Conservation (phyloP, 2,797 vertebrate species). For the Cyprinella venusta region DNA sequence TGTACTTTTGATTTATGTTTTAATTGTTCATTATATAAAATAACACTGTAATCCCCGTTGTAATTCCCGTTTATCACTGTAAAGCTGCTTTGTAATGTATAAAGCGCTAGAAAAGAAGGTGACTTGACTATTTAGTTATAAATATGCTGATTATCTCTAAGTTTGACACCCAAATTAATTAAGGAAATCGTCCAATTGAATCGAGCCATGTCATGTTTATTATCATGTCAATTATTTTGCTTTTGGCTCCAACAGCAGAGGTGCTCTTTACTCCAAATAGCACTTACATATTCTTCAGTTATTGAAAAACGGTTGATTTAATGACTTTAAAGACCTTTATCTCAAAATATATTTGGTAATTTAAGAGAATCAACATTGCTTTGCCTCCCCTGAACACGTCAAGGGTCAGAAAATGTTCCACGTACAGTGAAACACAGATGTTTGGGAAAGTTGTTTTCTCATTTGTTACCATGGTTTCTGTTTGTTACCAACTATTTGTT, state of each 20-base stretch:
- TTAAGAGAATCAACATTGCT: neutral
- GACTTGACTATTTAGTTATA: neutral
- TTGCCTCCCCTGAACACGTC: neutral
- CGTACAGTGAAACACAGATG: neutral
- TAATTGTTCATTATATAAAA: neutral
- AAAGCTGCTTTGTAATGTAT: neutral
- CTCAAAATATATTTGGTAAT: neutral
- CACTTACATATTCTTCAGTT: neutral
- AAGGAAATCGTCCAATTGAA: neutral
- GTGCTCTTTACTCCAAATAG: neutral
- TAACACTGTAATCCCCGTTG: too few relatives aligned
- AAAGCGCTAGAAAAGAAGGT: neutral
- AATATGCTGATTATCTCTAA: neutral
- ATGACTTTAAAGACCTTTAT: neutral
- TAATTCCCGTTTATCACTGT: neutral
- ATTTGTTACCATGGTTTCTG: neutral
- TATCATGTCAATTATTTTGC: neutral
- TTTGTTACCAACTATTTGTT: too few relatives aligned
- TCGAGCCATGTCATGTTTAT: neutral
- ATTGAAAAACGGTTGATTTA: neutral
- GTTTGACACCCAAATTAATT: neutral
- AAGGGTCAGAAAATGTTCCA: neutral
- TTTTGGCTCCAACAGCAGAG: neutral
- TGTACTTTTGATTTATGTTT: neutral
- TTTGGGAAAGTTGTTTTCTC: neutral